Conservation (phyloP, 1,140 invertebrate species). For the Trichogramma pretiosum region DNA sequence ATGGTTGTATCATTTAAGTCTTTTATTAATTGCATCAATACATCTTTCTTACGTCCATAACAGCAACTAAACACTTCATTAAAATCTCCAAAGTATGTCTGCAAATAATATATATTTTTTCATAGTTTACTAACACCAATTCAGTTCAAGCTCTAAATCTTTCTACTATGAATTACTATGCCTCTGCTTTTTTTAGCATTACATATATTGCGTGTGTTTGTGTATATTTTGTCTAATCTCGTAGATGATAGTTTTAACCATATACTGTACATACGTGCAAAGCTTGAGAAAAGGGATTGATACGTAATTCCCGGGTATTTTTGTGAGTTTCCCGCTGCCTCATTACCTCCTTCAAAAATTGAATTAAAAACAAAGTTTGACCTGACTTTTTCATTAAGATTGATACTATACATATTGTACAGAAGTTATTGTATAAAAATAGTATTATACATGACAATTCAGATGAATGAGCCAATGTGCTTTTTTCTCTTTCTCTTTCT, state of each 20-base stretch:
- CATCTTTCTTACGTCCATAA: conserved; percentile 7
- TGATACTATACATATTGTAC: conserved; percentile 2
- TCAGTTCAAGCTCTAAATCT: conserved; percentile 16
- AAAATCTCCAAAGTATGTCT: conserved; percentile 8
- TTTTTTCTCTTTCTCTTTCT: conserved; percentile 12
- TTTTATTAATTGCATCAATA: no score
- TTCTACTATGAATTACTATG: conserved; percentile 6
- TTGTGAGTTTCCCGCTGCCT: conserved; percentile 31
- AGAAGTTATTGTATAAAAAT: no score
- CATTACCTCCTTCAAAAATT: conserved; percentile 22
- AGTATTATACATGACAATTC: background rate
- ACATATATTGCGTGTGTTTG: conserved; percentile 14
- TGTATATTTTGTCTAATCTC: conserved; percentile 18
- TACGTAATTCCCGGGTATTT: conserved; percentile 10
- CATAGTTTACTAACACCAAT: conserved; percentile 13
- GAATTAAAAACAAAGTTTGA: no score
- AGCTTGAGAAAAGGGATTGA: conserved; percentile 15
- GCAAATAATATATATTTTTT: conserved; percentile 7
- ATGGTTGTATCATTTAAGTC: no score
- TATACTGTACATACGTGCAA: conserved; percentile 3
- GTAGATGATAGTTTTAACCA: conserved; percentile 8
- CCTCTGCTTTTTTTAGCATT: conserved; percentile 14
- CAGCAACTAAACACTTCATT: conserved; percentile 16
- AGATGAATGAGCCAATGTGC: conserved; percentile 7
- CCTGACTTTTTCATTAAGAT: conserved; percentile 6